These are phyloP conservation scores for Perdita meconis DNA, from an alignment of 2,888 invertebrate species.

Conservation along the genomic window DNA sequence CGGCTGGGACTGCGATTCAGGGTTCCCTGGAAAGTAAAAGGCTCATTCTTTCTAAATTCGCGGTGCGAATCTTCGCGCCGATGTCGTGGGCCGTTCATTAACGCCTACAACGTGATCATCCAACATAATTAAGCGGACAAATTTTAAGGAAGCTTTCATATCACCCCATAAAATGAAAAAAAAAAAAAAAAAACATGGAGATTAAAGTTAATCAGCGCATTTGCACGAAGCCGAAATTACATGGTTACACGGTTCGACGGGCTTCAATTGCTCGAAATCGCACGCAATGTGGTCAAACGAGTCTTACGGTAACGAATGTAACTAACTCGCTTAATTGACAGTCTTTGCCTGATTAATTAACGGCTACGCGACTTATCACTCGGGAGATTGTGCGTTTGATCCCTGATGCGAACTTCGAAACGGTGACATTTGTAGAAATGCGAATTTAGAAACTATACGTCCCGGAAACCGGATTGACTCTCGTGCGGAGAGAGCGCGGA, in stretches of 20 bases:
- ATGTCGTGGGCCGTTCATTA: neutral
- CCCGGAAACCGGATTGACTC: conserved; percentile 11
- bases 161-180: too few relatives aligned
- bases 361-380: conserved; percentile 21
- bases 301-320: conserved; percentile 29
- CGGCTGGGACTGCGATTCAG: conserved; percentile 46
- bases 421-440: neutral
- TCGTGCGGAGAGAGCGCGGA: conserved; percentile 1
- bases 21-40: conserved; percentile 54
- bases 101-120: neutral
- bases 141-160: neutral
- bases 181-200: neutral
- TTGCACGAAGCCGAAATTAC: conserved; percentile 5
- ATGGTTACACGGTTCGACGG: neutral
- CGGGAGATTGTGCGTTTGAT: neutral
- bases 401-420: neutral
- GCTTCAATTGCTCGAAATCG: conserved; percentile 15
- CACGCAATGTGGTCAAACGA: conserved; percentile 37
- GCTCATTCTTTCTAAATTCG: conserved; percentile 41
- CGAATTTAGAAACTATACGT: neutral
- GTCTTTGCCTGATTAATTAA: conserved; percentile 43
- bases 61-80: conserved; percentile 1
- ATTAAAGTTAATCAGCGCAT: neutral
- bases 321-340: conserved; percentile 26
- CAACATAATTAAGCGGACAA: neutral